Evolutionary conservation across 2,888 invertebrate species (phyloP), one percentile per base, ranked within the genome.

Genomic region (Stenurella melanura): DNA sequence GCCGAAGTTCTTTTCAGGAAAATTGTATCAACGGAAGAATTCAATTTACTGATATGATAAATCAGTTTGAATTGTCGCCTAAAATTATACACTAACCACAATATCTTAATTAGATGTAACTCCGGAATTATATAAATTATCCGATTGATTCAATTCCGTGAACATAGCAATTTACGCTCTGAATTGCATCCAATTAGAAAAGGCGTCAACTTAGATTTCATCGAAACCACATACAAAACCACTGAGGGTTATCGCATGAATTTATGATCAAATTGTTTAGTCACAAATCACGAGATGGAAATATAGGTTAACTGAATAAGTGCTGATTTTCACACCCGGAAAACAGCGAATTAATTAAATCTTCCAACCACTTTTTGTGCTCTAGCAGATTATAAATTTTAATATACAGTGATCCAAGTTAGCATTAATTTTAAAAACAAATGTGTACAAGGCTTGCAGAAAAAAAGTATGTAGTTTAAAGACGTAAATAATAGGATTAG

Each of bases 161-260:
- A 73, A 66, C 73, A 61, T 60, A 58, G 74, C 70, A 73, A 70
- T 73, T 75, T 70, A 71, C 57, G 67, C 67, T 54, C 57, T 73
- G 58, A 74, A 77, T 77, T 68, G 72, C 77, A 57, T 72, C 74
- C 73, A 79, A 77, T 76, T 73, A 79, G 79, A 75, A 71, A 57
- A 70, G 78, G 80, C 80, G 78, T 64, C 73, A 78, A 80, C 80
- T 80, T 76, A 78, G 73, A 76, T 80, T 78, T 73, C 77, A 77
- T 73, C 73, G 68, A 61, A 72, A 71, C 76, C 78, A 68, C 80
- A 78, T 66, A 76, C 74, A 78, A 74, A 78, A 78, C 80, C 80
- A 66, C 76, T 50, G 73, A 63, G 57, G 60, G 69, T 78, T 64
- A 66, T 75, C 68, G 74, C 63, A 68, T 76, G 80, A 78, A 80